Base-by-base conservation (phyloP, 2,797 vertebrate species). In the Ibycter americanus region DNA sequence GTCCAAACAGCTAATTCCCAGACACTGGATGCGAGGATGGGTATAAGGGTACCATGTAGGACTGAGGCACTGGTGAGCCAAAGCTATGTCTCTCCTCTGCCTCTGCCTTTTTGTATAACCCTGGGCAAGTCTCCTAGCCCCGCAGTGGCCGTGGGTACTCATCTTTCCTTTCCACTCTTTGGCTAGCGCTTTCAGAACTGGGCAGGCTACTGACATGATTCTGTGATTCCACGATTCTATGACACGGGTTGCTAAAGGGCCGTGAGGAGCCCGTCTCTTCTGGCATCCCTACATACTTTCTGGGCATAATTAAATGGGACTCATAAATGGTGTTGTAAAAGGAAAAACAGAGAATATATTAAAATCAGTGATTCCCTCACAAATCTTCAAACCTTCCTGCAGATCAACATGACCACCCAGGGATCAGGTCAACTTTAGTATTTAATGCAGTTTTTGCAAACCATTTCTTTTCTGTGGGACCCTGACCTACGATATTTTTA, bases 71-170 rank as follows among this genome's bases (percentile, higher is more conserved):
- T 5, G 47, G 29, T 77, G 13, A 11, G 12, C 6, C 38, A 84
- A 19, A 26, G 26, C 20, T 38, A 8, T 2, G 1, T 55, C 40
- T 31, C 7, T 63, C 14, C 29, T 91, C 36, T 46, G 8, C 52
- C 19, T 56, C 59, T 67, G 40, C 29, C n/a, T 44, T 68, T 55
- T 51, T 47, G 4, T 19, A 17, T 19, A 54, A 58, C 10, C 26
- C 42, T 40, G 55, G 9, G 20, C 32, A 83, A 76, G 34, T 18
- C 38, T 61, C 38, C 55, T 67, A 31, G 26, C 38, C 52, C 20
- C 19, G 0, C 44, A 15, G 47, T 0, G 1, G 44, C 15, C 8
- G 2, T 1, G 3, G 3, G 4, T 22, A 26, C 38, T 29, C 0
- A 0, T 58, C 31, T 81, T 63, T 34, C 32, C n/a, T n/a, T 65